Percentiles rank a stretch among this genome's conserved stretches.
These are phyloP conservation scores for Tachina lurida DNA, from an alignment of 2,888 invertebrate species.

Conservation along the genomic window DNA sequence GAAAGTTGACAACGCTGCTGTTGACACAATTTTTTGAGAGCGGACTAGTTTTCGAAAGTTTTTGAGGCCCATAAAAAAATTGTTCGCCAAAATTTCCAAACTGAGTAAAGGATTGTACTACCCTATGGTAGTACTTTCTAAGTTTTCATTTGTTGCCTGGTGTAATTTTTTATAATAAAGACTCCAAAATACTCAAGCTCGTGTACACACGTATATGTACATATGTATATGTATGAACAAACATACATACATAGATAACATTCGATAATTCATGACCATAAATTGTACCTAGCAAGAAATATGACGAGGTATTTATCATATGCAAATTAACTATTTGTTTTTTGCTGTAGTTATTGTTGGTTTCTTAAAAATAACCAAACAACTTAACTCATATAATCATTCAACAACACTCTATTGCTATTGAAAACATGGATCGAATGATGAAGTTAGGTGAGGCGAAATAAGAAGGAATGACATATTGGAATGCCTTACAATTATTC, in stretches of 20 bases:
- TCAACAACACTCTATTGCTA: neutral
- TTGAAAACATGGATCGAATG: neutral
- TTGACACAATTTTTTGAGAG: too few species aligned
- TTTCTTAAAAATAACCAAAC: neutral
- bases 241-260: slow-evolving; percentile 50
- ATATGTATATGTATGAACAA: slow-evolving; percentile 9
- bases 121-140: too few species aligned
- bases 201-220: slow-evolving; percentile 57
- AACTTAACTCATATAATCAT: neutral
- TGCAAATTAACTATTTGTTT: slow-evolving; percentile 74
- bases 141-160: too few species aligned
- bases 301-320: slow-evolving; percentile 78
- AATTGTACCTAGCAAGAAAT: slow-evolving; percentile 65
- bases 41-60: too few species aligned
- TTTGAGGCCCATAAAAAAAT: too few species aligned
- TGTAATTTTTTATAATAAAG: slow-evolving; percentile 62
- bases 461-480: too few species aligned
- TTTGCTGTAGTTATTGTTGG: neutral
- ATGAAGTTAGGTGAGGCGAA: too few species aligned
- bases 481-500: too few species aligned
- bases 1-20: too few species aligned
- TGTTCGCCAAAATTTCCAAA: too few species aligned
- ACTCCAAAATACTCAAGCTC: slow-evolving; percentile 7
- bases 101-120: too few species aligned
- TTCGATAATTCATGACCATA: slow-evolving; percentile 51